Evolutionary conservation across 2,797 vertebrate species (phyloP), one percentile per base, ranked within the genome.

Genomic region (Alauda arvensis): DNA sequence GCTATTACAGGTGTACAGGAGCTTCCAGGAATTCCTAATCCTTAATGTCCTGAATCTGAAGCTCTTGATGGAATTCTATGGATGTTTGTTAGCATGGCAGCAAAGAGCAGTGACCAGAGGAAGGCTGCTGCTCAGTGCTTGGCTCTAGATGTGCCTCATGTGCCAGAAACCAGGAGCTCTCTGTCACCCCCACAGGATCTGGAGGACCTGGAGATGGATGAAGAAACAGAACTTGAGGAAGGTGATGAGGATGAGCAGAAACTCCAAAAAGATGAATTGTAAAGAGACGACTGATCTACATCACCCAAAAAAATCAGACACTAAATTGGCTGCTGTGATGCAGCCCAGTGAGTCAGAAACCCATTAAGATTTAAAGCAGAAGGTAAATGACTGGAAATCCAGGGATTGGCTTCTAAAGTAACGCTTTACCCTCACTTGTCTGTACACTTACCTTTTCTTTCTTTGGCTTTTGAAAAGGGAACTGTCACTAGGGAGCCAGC

Each of bases 261-360:
- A 92, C 91, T 95, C n/a, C 89, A 94, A 37, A 97, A 96, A 79
- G 99, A 99, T 34, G 99, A 99, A 94, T 98, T 99, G 96, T 99
- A 98, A 98, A 91, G 65, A 87, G 51, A 79, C 72, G 77, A 52
- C 17, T 76, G 89, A 90, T 87, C 86, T 67, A 77, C 95, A 93
- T 96, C 68, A 85, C 95, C 96, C 96, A 96, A 75, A 93, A 90
- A 90, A 95, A 94, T 91, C 90, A 96, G 95, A 96, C 95, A 96
- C 95, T 95, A 92, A 94, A 88, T 91, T 88, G 91, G 91, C 92
- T 79, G 92, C 89, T 83, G 60, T 62, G 72, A 24, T 7, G 87
- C 92, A 93, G 96, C 91, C 77, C 87, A 80, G 52, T n/a, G 70
- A 96, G 94, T 93, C 59, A 71, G 92, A 93, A 92, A 95, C 93